Conservation (phyloP, 1,140 invertebrate genomes). For the Heliconius hewitsoni region DNA sequence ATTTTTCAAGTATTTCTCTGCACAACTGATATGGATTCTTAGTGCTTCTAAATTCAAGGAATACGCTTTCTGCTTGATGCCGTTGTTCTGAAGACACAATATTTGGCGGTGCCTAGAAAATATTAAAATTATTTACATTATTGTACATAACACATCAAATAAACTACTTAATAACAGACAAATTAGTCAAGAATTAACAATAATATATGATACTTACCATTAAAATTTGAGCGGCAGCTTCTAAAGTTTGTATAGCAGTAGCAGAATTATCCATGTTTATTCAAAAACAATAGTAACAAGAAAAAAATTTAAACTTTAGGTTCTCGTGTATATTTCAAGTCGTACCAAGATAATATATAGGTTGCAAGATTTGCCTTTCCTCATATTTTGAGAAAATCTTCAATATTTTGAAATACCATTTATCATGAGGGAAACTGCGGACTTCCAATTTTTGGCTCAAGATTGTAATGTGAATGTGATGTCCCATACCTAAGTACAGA, state of each 20-base stretch:
- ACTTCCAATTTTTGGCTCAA: neutral
- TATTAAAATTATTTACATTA: neutral
- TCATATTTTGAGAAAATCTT: neutral
- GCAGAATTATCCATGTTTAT: slow-evolving; percentile 66
- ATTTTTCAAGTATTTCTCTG: slow-evolving; percentile 90
- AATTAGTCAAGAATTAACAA: neutral
- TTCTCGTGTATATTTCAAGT: neutral
- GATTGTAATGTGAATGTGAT: neutral
- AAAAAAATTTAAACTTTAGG: neutral
- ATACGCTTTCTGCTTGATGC: slow-evolving; percentile 89
- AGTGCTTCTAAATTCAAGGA: slow-evolving; percentile 90
- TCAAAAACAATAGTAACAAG: slow-evolving; percentile 26
- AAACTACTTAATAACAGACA: neutral
- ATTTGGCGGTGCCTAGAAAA: slow-evolving; percentile 90
- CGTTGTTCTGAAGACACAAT: slow-evolving; percentile 89
- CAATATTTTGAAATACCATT: slow-evolving; percentile 6
- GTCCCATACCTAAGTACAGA: slow-evolving; percentile 8
- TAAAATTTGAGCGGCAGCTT: slow-evolving; percentile 86
- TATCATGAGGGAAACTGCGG: neutral
- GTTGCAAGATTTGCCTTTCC: neutral
- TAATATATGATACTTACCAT: slow-evolving; percentile 80
- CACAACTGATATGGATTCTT: slow-evolving; percentile 92
- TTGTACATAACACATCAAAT: neutral
- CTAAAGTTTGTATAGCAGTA: slow-evolving; percentile 83
- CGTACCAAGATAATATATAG: neutral